Evolutionary conservation across 2,797 vertebrate species (phyloP), one percentile per base, ranked within the genome.

Genomic region (Helarctos malayanus): DNA sequence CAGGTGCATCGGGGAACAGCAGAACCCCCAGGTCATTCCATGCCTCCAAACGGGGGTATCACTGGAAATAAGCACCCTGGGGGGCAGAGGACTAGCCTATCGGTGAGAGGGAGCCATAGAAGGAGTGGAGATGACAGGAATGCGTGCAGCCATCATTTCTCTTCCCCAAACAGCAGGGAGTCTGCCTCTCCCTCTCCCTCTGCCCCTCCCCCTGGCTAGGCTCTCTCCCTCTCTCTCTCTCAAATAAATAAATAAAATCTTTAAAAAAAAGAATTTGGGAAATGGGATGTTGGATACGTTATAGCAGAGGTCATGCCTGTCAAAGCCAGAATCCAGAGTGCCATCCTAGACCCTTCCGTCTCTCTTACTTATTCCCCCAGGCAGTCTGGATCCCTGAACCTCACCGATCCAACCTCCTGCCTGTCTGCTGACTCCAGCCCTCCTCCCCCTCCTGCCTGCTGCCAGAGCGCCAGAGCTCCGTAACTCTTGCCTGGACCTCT

Each of bases 301-400:
- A 41, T 41, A 41, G 41, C 41, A 41, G 41, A 41, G 41, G 41
- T 41, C 41, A 41, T 41, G 41, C 41, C 41, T 41, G 41, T 82
- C 71, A 69, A 95, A 88, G 35, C 54, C 94, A 73, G 47, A 84
- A 88, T 19, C 27, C 61, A 91, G 52, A 89, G 49, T 59, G 32
- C 71, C 29, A 45, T 71, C 86, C 59, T 89, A 91, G 59, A 89
- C 14, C 65, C n/a, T 84, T 84, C 71, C 19, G 2, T 41, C n/a
- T 68, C 29, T 80, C 59, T 82, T 76, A 76, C n/a, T 91, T 84
- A 41, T 61, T 12, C 45, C 25, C 61, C n/a, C 47, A 49, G 49
- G 71, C 54, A 90, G 80, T 89, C 35, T 79, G 29, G 32, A 83
- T 52, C 45, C 52, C 2, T 3, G 21, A 27, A 27, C 73, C 23